Evolutionary conservation across 2,113 vertebrate genomes (phyloP).

Genomic region (Podilymbus podiceps): DNA sequence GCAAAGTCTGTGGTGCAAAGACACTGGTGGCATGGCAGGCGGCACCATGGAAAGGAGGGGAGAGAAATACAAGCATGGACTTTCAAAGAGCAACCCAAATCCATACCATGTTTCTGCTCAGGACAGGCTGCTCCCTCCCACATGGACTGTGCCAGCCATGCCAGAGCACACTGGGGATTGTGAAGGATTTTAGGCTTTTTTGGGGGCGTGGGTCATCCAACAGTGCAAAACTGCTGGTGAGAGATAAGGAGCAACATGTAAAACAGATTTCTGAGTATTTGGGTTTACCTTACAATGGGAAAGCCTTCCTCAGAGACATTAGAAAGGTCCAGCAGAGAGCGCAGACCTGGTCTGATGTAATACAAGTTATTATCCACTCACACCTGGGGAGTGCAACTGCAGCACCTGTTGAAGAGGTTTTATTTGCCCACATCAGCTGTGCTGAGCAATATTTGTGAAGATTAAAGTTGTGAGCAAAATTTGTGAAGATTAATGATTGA

Average conservation of each 20-base stretch:
- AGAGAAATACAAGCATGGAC: not conserved
- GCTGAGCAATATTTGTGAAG: not conserved
- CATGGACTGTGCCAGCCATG: not conserved
- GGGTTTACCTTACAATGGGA: not conserved
- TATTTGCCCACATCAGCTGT: not conserved
- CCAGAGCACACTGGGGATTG: not conserved
- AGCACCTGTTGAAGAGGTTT: not conserved
- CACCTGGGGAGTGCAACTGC: not conserved
- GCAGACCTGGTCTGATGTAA: not conserved
- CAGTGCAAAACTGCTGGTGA: not conserved
- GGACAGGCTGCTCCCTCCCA: not conserved
- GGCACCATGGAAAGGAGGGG: rapidly evolving
- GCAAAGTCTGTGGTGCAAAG: not conserved
- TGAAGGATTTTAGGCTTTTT: not conserved
- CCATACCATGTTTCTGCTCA: not conserved
- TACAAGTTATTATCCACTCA: not conserved
- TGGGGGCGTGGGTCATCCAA: not conserved
- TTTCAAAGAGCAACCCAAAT: not conserved
- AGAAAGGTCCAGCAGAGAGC: not conserved
- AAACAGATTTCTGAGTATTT: not conserved
- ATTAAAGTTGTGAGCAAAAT: not conserved
- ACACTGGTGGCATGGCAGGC: rapidly evolving
- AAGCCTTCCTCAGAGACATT: not conserved
- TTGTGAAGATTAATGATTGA: not conserved
- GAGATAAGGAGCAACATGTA: not conserved